These are phyloP conservation scores for Isoperla grammatica DNA, from an alignment of 2,888 invertebrate species.

Conservation along the genomic window DNA sequence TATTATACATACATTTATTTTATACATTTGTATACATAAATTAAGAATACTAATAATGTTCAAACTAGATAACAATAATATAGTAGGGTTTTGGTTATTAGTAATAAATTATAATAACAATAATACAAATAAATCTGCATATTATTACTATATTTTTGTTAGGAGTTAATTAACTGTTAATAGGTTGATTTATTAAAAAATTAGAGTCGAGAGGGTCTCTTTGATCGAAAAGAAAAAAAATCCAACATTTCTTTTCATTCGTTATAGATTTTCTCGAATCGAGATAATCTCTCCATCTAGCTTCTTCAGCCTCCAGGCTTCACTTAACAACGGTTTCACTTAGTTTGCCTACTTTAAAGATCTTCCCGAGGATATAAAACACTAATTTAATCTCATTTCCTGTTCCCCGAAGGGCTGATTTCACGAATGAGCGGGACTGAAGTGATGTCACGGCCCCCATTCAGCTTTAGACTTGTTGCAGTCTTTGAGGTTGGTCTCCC, in stretches of 20 bases:
- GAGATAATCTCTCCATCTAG: background rate
- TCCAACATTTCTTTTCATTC: background rate
- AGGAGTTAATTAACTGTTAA: too few species aligned
- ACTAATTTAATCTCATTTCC: conserved; percentile 44
- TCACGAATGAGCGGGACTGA: conserved; percentile 14
- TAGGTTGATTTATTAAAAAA: too few species aligned
- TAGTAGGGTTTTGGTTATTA: too few species aligned
- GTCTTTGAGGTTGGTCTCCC: conserved; percentile 14
- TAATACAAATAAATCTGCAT: too few species aligned
- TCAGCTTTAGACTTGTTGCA: conserved; percentile 24
- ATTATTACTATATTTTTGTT: too few species aligned
- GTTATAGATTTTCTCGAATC: background rate
- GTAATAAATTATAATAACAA: too few species aligned
- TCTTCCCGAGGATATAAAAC: conserved; percentile 40
- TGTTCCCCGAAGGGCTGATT: conserved; percentile 29
- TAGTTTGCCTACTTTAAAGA: conserved; percentile 10
- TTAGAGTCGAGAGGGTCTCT: background rate
- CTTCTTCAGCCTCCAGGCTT: background rate
- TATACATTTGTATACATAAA: too few species aligned
- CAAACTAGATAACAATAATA: too few species aligned
- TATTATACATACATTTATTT: too few species aligned
- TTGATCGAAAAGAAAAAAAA: too few species aligned
- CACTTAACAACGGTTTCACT: conserved; percentile 4
- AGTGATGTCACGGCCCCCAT: conserved; percentile 16
- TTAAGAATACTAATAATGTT: too few species aligned